Base-by-base conservation (phyloP, 1,140 invertebrate species). In the Ganaspis sp. region DNA sequence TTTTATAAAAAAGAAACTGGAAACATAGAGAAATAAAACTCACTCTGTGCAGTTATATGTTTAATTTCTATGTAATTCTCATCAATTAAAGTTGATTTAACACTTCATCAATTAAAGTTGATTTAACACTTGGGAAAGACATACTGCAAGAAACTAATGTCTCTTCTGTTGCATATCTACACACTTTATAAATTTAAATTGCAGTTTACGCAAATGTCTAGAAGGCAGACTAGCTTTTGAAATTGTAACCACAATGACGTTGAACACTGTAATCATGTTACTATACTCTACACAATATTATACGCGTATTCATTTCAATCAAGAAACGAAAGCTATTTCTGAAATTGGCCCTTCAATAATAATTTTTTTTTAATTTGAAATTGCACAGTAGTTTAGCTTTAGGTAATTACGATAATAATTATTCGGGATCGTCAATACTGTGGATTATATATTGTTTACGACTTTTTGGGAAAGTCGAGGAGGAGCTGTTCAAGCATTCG, bases 231-330 rank as follows among this genome's bases (percentile, higher is more conserved):
- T n/a, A 17, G 45, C 45, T 15, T 64, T 34, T 29, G 53, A 64
- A 64, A 64, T 64, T 29, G 58, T 64, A 64, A 64, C 58, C 58
- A 64, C 58, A 64, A 64, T 64, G 58, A 64, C 26, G 58, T 29
- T 29, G 58, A 64, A 64, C 15, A 64, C 58, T n/a, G 58, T 29
- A 64, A 64, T 34, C 58, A 26, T 26, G 23, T 64, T 34, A 64
- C 58, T n/a, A 26, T n/a, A 64, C 58, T 29, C 45, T 49, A n/a
- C 45, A n/a, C 17, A 49, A 0, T 17, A n/a, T 17, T 26, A 64
- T 64, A 26, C 23, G 12, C 58, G 26, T 64, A 34, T 64, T 64
- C 23, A 64, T 64, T 64, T 29, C 26, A 64, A 64, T 64, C 26
- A 64, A 64, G 26, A 26, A 64, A 64, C 15, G 58, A 64, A 64